Conservation (phyloP, 2,113 vertebrate species). For the Martes martes region DNA sequence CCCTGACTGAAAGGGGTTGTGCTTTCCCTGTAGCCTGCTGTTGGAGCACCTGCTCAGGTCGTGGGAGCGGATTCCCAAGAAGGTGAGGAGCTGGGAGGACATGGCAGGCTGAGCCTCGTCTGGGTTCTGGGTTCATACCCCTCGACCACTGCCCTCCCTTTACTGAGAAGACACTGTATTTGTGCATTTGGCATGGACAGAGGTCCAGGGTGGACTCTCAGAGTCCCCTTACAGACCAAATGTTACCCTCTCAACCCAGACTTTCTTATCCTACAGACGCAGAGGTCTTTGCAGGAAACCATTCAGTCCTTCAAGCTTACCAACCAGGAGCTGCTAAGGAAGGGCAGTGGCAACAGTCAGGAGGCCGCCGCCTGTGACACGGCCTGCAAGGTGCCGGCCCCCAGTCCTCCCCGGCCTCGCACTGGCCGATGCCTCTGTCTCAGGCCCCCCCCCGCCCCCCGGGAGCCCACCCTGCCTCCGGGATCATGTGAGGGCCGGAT, state of each 20-base stretch:
- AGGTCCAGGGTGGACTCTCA: not conserved
- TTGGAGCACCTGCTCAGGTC: constrained; percentile 89
- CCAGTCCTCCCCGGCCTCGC: not conserved
- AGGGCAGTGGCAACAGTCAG: constrained; percentile 57
- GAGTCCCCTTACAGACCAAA: not conserved
- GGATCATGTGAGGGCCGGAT: not conserved
- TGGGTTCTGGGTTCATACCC: not conserved
- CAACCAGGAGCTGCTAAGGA: constrained; percentile 90
- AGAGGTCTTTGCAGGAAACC: constrained; percentile 90
- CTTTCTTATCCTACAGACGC: constrained; percentile 79
- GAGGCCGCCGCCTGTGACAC: constrained; percentile 84
- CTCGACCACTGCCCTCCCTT: not conserved
- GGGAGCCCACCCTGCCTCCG: not conserved
- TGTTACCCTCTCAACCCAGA: not conserved
- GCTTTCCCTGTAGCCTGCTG: constrained; percentile 84
- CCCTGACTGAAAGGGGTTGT: not conserved
- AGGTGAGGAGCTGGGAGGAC: constrained; percentile 80
- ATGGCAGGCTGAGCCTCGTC: not conserved
- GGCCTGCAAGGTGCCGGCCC: constrained; percentile 87
- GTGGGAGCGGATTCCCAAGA: constrained; percentile 88
- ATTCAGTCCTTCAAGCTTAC: constrained; percentile 92
- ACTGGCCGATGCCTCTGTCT: not conserved
- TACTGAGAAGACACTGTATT: not conserved
- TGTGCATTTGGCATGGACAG: not conserved
- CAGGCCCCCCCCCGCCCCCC: not conserved